Percentiles rank a stretch among this genome's conserved stretches.
Conservation (phyloP, 2,888 invertebrate species). For the Stenodema calcarata region DNA sequence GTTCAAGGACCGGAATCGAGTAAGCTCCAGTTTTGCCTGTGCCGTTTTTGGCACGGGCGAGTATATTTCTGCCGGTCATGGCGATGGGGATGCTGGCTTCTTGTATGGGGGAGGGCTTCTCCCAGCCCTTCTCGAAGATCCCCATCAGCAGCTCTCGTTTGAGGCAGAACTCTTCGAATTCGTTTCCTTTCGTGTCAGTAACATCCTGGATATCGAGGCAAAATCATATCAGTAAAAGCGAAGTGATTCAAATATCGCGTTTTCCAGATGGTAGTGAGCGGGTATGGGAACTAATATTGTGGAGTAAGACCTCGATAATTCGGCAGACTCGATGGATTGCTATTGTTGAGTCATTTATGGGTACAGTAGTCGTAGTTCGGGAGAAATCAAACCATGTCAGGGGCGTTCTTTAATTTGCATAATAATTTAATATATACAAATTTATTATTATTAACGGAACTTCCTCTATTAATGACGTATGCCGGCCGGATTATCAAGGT, state of each 20-base stretch:
- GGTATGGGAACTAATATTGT: neutral
- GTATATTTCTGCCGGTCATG: constrained; percentile 94
- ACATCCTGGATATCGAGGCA: constrained; percentile 78
- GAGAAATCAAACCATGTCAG: no score
- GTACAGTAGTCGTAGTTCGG: no score
- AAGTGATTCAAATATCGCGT: neutral
- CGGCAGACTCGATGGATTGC: no score
- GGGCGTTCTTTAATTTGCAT: no score
- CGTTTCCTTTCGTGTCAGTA: constrained; percentile 97
- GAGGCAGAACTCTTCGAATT: constrained; percentile 99
- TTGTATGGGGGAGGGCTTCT: constrained; percentile 99
- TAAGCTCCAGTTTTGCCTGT: constrained; percentile 99
- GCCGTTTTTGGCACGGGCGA: constrained; percentile 99
- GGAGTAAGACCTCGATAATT: no score
- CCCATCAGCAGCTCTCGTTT: constrained; percentile 98
- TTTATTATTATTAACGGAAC: no score
- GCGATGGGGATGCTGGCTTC: constrained; percentile 99
- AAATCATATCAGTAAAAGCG: neutral
- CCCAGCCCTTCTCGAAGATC: constrained; percentile 99
- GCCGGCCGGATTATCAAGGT: no score
- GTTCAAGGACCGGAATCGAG: constrained; percentile 97
- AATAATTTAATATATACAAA: no score
- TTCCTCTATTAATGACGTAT: no score
- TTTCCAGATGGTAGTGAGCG: neutral
- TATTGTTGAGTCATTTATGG: no score